These are phyloP conservation scores for Cryptoblepharus egeriae DNA, from an alignment of 2,797 vertebrate species.

Conservation along the genomic window DNA sequence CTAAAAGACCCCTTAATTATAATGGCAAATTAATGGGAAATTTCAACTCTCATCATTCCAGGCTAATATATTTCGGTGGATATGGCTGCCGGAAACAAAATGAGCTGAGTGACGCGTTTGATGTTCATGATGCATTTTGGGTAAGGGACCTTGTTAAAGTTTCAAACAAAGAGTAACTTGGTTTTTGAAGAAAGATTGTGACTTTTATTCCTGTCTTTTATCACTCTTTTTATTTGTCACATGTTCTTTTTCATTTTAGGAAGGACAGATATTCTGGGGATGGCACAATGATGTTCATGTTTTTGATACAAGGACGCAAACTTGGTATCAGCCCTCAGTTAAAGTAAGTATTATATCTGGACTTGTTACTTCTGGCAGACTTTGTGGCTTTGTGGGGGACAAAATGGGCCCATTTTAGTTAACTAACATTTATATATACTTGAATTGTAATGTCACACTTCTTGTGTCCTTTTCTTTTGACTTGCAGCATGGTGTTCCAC, in stretches of 20 bases:
- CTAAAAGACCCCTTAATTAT: neutral
- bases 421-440: too few species aligned
- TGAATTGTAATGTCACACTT: neutral
- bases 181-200: neutral
- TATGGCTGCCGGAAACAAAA: constrained; percentile 90
- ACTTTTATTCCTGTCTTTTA: neutral
- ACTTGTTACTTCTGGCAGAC: neutral
- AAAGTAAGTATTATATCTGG: constrained; percentile 75
- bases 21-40: neutral
- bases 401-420: too few species aligned
- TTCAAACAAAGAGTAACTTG: constrained; percentile 13
- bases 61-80: constrained; percentile 94
- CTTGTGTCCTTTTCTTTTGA: constrained; percentile 31
- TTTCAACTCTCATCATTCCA: constrained; percentile 64
- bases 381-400: neutral
- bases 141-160: constrained; percentile 76
- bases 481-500: constrained; percentile 83
- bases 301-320: constrained; percentile 85
- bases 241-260: constrained; percentile 72
- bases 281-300: constrained; percentile 96
- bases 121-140: constrained; percentile 92
- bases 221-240: neutral
- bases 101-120: constrained; percentile 86
- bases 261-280: constrained; percentile 90
- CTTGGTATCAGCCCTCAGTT: constrained; percentile 87